Evolutionary conservation across 2,888 invertebrate genomes (phyloP).

Genomic region (Sinotaia quadrata): DNA sequence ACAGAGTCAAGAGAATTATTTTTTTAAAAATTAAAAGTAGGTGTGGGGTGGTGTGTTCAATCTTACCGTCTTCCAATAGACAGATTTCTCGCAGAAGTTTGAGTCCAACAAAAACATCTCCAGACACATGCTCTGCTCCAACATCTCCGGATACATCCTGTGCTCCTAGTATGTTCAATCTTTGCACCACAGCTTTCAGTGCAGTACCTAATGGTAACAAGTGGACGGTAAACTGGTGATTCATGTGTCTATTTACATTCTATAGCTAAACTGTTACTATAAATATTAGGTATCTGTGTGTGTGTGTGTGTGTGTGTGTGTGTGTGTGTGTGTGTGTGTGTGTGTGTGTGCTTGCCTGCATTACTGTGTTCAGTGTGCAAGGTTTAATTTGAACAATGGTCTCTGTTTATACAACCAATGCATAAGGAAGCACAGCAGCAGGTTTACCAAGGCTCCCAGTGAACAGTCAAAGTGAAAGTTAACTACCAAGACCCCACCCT

Average conservation of each 20-base stretch:
- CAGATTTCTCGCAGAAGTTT: constrained; percentile 20
- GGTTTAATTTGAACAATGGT: background rate
- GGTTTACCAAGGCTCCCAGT: no score
- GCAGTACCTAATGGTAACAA: no score
- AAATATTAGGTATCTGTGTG: background rate
- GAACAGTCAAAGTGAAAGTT: no score
- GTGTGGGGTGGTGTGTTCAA: no score
- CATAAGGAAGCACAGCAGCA: no score
- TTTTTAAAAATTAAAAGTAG: no score
- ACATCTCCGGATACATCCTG: background rate
- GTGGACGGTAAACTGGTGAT: no score
- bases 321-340: no score
- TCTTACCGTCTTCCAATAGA: constrained; percentile 15
- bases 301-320: constrained; percentile 4
- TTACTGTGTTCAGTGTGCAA: background rate
- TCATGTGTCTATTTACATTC: background rate
- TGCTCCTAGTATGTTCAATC: background rate
- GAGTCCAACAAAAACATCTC: background rate
- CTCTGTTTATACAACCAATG: no score
- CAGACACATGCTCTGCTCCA: background rate
- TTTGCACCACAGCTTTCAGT: background rate
- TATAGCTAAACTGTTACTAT: background rate
- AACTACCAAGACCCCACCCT: no score
- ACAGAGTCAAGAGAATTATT: no score
- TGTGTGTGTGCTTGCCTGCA: no score